These are phyloP conservation scores for Sycophaga agraensis DNA, from an alignment of 1,140 invertebrate genomes.

Conservation along the genomic window DNA sequence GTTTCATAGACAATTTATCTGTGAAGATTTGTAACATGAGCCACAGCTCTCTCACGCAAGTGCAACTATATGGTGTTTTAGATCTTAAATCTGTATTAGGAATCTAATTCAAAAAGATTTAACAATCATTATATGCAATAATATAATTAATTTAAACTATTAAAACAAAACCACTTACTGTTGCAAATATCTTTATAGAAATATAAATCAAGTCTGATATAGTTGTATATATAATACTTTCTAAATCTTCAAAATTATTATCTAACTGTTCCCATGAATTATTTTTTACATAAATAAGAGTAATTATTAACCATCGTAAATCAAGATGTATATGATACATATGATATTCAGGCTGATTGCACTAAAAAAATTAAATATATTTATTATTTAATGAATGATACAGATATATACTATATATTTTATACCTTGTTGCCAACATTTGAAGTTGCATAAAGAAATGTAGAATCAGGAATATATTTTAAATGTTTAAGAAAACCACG, in stretches of 20 bases:
- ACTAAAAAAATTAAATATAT: constrained; percentile 39
- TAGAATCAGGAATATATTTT: constrained; percentile 45
- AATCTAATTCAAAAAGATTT: constrained; percentile 41
- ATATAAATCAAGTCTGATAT: constrained; percentile 49
- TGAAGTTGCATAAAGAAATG: constrained; percentile 49
- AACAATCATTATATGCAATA: constrained; percentile 1
- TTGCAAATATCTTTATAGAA: constrained; percentile 46
- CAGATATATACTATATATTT: constrained; percentile 14
- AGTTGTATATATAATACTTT: constrained; percentile 36
- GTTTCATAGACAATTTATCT: constrained; percentile 35
- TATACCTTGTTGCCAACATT: constrained; percentile 51
- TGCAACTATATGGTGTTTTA: constrained; percentile 53
- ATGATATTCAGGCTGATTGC: constrained; percentile 53
- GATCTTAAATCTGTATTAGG: constrained; percentile 40
- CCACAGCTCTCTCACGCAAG: constrained; percentile 56
- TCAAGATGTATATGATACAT: constrained; percentile 57
- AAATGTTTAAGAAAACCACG: constrained; percentile 42
- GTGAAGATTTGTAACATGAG: constrained; percentile 50
- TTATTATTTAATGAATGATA: not conserved
- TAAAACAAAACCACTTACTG: constrained; percentile 37
- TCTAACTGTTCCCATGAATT: constrained; percentile 32
- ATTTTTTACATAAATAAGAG: constrained; percentile 40
- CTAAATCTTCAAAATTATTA: constrained; percentile 38
- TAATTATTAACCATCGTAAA: constrained; percentile 51
- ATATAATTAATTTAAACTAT: constrained; percentile 4